phyloP scores from a whole-genome alignment of 2,888 invertebrate genomes.

The Papilio elwesi region DNA sequence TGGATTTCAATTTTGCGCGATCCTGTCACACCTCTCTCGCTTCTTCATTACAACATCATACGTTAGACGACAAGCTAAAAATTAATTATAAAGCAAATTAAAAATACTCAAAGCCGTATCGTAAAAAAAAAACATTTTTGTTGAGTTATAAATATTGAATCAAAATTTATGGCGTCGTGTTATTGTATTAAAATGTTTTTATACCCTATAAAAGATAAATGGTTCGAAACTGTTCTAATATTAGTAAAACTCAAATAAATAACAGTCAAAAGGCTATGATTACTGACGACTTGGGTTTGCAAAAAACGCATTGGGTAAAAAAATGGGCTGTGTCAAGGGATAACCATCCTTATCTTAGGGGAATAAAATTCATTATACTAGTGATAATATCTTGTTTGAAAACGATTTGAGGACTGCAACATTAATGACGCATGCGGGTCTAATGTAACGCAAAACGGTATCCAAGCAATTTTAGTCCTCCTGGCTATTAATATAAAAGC shows the following conservation, averaged over 20 bases:
- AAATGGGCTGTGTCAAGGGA: background rate
- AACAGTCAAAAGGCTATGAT: conserved; percentile 29
- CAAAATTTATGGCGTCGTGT: background rate
- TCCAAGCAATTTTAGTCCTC: conserved; percentile 13
- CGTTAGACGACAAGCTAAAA: too few relatives aligned
- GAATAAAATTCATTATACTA: conserved; percentile 15
- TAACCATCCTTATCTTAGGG: background rate
- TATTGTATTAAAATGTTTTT: background rate
- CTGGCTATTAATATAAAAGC: background rate
- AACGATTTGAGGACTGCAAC: conserved; percentile 30
- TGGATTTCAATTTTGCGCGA: too few relatives aligned
- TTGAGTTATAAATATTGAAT: background rate
- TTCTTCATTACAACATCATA: too few relatives aligned
- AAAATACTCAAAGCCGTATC: too few relatives aligned
- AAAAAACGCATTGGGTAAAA: conserved; percentile 16
- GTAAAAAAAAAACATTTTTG: too few relatives aligned
- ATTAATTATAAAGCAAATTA: too few relatives aligned
- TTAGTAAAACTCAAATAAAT: conserved; percentile 26
- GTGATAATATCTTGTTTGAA: conserved; percentile 4
- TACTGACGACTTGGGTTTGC: background rate
- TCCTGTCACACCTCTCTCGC: too few relatives aligned
- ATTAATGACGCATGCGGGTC: conserved; percentile 38
- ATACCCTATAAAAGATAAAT: conserved; percentile 12
- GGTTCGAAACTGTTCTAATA: background rate
- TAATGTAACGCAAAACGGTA: conserved; percentile 17